Evolutionary conservation across 1,140 invertebrate genomes (phyloP), one percentile per base, ranked within the genome.

Genomic region (Caenorhabditis briggsae): DNA sequence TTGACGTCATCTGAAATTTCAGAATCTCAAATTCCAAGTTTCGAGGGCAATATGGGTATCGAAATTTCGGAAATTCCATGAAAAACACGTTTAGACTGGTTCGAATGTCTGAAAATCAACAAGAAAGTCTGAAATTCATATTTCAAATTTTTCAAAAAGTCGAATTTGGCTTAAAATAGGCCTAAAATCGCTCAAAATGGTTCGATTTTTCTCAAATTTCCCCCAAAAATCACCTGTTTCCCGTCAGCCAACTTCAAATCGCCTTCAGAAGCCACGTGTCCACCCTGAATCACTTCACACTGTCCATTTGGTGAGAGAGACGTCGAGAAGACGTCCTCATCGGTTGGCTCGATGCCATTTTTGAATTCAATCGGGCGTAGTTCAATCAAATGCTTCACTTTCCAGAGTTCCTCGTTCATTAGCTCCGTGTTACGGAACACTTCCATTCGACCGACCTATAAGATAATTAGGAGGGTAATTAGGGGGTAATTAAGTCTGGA

Each of bases 301-400:
- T 74, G 58, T 20, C 91, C 91, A 82, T 91, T 90, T 46, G 87
- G 55, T 16, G 55, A 41, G 14, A 91, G 83, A 61, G 88, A 86
- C 12, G 89, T 83, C 18, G 87, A 84, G 16, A 87, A 82, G 14
- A 92, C 58, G 83, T 92, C 91, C 5, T 82, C 89, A 8, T 59
- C 87, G 2, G 89, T 91, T 14, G 91, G 91, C 58, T 92, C 91
- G 18, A 61, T 46, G n/a, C 91, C 91, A 83, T 91, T 88, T 0
- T 91, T 90, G 84, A 92, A 92, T 53, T 83, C 84, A 7, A 92
- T 61, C 2, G 91, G 91, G 12, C 85, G 85, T 43, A 92, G 43
- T 83, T 92, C 91, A 56, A 92, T 91, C 23, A 92, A 65, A 86
- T 92, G 90, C 64, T 92, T 92, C n/a, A 92, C 65, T 55, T 90